Conservation (phyloP, 2,888 invertebrate genomes). For the Microctonus brassicae region DNA sequence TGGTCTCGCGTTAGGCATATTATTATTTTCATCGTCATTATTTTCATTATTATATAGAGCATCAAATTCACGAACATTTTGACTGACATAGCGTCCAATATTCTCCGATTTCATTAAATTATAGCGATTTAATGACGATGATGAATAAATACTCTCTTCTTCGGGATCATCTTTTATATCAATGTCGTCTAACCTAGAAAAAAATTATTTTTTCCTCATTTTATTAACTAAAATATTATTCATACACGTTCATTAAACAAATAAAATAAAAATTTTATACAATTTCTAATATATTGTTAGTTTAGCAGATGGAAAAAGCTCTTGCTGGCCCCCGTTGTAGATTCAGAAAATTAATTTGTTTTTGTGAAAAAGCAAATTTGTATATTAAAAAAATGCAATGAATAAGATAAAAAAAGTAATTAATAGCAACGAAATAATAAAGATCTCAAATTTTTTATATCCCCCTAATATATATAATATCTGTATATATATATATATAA, state of each 20-base stretch:
- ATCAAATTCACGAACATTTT: background rate
- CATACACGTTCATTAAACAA: too few species aligned
- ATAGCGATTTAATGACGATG: background rate
- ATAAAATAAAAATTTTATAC: background rate
- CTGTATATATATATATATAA: background rate
- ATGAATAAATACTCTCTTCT: background rate
- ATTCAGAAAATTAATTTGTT: too few species aligned
- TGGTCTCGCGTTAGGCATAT: background rate
- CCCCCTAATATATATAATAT: background rate
- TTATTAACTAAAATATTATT: too few species aligned
- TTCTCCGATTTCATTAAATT: conserved; percentile 31
- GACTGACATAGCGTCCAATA: conserved; percentile 13
- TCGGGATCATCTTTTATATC: background rate
- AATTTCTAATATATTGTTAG: too few species aligned
- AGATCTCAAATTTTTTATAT: too few species aligned
- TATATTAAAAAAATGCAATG: too few species aligned
- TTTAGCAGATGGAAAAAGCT: too few species aligned
- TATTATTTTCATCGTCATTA: background rate
- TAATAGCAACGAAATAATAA: too few species aligned
- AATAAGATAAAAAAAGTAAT: too few species aligned
- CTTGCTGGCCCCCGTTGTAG: too few species aligned
- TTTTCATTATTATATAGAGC: background rate
- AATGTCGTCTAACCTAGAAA: background rate
- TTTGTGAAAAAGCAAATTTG: too few species aligned
- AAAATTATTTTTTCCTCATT: too few species aligned